Conservation (phyloP, 2,113 vertebrate genomes). For the Centropristis striata region DNA sequence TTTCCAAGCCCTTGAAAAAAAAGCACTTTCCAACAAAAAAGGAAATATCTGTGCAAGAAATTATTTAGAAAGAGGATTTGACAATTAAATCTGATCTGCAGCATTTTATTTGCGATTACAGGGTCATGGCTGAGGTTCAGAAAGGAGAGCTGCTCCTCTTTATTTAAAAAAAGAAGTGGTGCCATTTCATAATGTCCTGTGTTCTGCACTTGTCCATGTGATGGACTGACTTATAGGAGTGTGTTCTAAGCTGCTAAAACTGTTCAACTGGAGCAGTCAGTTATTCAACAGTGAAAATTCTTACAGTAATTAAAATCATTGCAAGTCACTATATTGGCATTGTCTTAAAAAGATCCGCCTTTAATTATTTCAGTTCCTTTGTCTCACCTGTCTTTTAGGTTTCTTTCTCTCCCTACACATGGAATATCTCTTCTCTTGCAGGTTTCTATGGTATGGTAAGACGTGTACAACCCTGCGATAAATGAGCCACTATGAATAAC, state of each 20-base stretch:
- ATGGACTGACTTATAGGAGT: conserved; percentile 20
- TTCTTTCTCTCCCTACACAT: neutral
- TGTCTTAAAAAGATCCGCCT: neutral
- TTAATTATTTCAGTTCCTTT: neutral
- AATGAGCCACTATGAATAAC: conserved; percentile 69
- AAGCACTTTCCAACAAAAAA: neutral
- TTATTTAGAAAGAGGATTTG: neutral
- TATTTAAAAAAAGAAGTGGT: conserved; percentile 22
- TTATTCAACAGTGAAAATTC: conserved; percentile 26
- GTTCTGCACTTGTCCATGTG: conserved; percentile 16
- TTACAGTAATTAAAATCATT: conserved; percentile 35
- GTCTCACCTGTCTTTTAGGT: neutral
- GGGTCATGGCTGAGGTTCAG: neutral
- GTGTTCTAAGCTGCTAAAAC: conserved; percentile 25
- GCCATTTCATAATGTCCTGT: neutral
- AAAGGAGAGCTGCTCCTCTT: conserved; percentile 4
- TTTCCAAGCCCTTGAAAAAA: conserved; percentile 27
- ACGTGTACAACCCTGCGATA: conserved; percentile 33
- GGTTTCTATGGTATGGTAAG: neutral
- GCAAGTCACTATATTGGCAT: neutral
- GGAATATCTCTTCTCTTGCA: neutral
- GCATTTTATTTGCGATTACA: conserved; percentile 12
- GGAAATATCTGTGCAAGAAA: neutral
- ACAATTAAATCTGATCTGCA: conserved; percentile 4
- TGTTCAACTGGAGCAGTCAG: conserved; percentile 15